phyloP scores from a whole-genome alignment of 2,113 vertebrate species.

The Maccullochella peelii region DNA sequence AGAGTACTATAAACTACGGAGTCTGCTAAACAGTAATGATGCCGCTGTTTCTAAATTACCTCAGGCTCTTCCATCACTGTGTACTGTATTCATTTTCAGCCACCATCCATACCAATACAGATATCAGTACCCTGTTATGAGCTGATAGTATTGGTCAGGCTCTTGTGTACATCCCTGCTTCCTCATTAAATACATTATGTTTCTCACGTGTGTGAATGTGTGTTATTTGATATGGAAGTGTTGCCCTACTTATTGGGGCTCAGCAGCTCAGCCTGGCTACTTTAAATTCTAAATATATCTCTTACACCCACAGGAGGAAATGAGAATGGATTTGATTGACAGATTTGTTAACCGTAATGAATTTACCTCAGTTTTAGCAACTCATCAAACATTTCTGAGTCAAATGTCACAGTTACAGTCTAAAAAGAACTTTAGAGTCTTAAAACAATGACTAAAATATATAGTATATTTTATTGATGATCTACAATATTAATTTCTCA shows the following conservation, averaged over 20 bases:
- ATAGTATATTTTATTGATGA: no score
- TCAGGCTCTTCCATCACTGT: neutral
- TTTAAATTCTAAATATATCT: slow-evolving; percentile 54
- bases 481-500: neutral
- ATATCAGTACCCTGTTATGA: slow-evolving; percentile 10
- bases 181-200: slow-evolving; percentile 30
- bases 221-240: slow-evolving; percentile 32
- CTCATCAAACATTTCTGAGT: slow-evolving; percentile 14
- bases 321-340: slow-evolving; percentile 34
- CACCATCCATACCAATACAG: neutral
- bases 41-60: neutral
- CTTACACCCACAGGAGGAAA: slow-evolving; percentile 7
- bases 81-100: neutral
- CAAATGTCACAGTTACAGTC: neutral
- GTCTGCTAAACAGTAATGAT: neutral
- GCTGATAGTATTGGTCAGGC: neutral
- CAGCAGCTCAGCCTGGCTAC: slow-evolving; percentile 29
- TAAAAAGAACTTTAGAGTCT: neutral
- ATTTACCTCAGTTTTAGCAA: slow-evolving; percentile 21
- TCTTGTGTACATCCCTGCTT: slow-evolving; percentile 8
- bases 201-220: neutral
- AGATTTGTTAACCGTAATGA: slow-evolving; percentile 20
- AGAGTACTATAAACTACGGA: neutral
- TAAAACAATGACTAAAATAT: neutral
- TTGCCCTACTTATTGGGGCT: slow-evolving; percentile 50